These are phyloP conservation scores for Drosophila kanapiae DNA, from an alignment of 1,140 invertebrate genomes.

Conservation along the genomic window DNA sequence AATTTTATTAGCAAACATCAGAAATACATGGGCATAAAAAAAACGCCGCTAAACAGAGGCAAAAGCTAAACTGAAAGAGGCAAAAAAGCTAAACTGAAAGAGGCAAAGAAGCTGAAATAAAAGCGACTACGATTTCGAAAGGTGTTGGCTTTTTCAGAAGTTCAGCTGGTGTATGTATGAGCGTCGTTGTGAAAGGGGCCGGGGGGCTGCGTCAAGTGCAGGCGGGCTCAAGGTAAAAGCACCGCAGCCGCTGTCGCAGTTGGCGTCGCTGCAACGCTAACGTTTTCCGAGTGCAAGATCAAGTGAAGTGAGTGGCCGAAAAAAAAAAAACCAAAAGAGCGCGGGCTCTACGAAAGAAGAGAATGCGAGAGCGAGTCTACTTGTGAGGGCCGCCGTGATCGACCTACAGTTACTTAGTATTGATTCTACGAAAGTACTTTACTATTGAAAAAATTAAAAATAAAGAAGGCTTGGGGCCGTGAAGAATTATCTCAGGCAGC, in stretches of 20 bases:
- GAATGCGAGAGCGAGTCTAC: constrained; percentile 18
- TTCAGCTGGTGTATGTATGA: constrained; percentile 45
- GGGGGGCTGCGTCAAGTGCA: constrained; percentile 69
- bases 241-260: constrained; percentile 25
- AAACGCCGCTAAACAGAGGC: constrained; percentile 21
- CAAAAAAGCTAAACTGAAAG: constrained; percentile 12
- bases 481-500: too few relatives aligned
- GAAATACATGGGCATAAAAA: constrained; percentile 42
- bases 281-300: constrained; percentile 71
- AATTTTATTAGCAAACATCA: constrained; percentile 82
- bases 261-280: constrained; percentile 26
- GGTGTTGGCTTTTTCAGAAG: constrained; percentile 76
- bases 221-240: constrained; percentile 75
- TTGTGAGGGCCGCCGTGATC: neutral
- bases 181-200: neutral
- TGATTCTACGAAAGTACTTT: too few relatives aligned
- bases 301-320: constrained; percentile 68
- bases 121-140: constrained; percentile 65
- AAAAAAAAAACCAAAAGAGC: constrained; percentile 39
- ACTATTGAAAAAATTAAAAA: too few relatives aligned
- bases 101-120: constrained; percentile 39
- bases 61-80: constrained; percentile 12
- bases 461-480: too few relatives aligned
- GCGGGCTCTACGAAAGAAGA: constrained; percentile 17
- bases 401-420: constrained; percentile 3